These are phyloP conservation scores for Ia io DNA, from an alignment of 2,113 vertebrate species.

Conservation along the genomic window DNA sequence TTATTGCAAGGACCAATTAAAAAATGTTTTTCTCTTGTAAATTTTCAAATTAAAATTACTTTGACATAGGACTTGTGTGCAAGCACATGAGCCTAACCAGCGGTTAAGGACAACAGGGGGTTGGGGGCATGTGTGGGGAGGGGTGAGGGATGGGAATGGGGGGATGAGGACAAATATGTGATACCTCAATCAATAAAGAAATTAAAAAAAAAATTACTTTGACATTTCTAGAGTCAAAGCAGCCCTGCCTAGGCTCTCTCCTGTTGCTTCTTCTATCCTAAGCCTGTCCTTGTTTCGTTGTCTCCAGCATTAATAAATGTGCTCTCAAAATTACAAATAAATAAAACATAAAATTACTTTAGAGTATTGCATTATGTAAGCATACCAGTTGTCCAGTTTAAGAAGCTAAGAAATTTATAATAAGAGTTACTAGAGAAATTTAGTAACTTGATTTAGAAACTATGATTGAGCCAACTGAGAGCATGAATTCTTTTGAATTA, in stretches of 20 bases:
- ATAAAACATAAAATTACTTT: neutral
- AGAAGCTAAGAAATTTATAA: slow-evolving; percentile 4
- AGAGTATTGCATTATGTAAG: neutral
- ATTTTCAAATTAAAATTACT: slow-evolving; percentile 1
- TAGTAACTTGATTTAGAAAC: slow-evolving; percentile 20
- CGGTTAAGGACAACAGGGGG: no score
- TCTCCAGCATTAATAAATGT: neutral
- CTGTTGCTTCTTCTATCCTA: neutral
- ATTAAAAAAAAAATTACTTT: neutral
- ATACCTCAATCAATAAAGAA: no score
- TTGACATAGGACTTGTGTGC: no score
- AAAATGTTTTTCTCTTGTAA: neutral
- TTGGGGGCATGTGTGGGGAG: no score
- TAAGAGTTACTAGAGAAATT: slow-evolving; percentile 18
- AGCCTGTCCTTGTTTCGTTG: neutral
- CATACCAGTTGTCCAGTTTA: neutral
- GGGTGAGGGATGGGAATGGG: no score
- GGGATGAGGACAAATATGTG: no score
- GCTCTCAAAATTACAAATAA: neutral
- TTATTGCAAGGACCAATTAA: neutral
- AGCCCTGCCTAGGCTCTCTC: neutral
- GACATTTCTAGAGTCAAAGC: neutral
- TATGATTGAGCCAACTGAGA: neutral
- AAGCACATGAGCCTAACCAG: no score
- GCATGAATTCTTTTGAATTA: slow-evolving; percentile 5